phyloP scores from a whole-genome alignment of 2,797 vertebrate species.

The Etheostoma perlongum region DNA sequence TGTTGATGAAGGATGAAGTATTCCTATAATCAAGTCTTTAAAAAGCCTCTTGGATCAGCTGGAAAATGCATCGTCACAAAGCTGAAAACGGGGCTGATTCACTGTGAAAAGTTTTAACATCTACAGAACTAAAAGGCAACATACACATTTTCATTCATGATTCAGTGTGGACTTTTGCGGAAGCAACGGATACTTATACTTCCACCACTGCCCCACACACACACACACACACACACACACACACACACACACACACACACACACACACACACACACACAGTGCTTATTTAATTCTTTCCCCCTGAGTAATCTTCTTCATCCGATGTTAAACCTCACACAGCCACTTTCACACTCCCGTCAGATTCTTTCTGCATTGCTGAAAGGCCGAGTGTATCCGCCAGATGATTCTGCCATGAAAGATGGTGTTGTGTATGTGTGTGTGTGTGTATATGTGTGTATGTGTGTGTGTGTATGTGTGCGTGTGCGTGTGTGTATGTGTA shows the following conservation, averaged over 20 bases:
- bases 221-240: slow-evolving; percentile 6
- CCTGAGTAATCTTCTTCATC: slow-evolving; percentile 59
- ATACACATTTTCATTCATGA: no score
- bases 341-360: slow-evolving; percentile 63
- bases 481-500: no score
- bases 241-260: slow-evolving; percentile 11
- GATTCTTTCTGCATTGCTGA: slow-evolving; percentile 60
- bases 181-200: no score
- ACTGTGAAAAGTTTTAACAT: no score
- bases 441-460: neutral
- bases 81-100: no score
- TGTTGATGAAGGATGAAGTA: no score
- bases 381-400: slow-evolving; percentile 57
- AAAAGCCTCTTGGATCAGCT: no score
- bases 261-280: slow-evolving; percentile 7
- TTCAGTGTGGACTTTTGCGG: no score
- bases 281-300: slow-evolving; percentile 33
- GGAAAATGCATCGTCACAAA: no score
- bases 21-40: no score
- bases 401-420: slow-evolving; percentile 42
- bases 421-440: slow-evolving; percentile 4
- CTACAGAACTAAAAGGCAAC: no score
- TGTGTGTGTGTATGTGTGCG: neutral
- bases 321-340: slow-evolving; percentile 57
- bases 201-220: neutral